Percentiles rank a stretch among this genome's conserved stretches.
phyloP scores from a whole-genome alignment of 2,888 invertebrate genomes.

The Hydroisotoma schaefferi region DNA sequence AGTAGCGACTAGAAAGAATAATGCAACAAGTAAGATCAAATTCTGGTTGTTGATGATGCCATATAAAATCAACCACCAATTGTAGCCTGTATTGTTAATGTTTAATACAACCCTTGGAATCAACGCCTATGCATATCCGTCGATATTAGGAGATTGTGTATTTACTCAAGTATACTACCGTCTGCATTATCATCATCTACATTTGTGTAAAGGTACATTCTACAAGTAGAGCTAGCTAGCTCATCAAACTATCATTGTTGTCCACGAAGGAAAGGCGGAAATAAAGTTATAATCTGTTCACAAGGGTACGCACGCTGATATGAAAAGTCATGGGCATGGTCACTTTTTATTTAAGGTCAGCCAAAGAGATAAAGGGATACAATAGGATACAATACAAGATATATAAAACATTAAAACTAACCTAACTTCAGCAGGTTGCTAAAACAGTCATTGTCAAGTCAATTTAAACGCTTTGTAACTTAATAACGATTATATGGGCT shows the following conservation, averaged over 20 bases:
- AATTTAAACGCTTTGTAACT: slow-evolving; percentile 25
- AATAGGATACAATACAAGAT: no score
- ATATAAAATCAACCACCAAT: background rate
- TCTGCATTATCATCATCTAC: no score
- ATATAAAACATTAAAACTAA: no score
- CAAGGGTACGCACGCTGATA: slow-evolving; percentile 33
- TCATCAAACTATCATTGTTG: slow-evolving; percentile 15
- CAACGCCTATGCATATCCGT: background rate
- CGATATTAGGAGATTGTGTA: background rate
- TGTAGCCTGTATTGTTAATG: no score
- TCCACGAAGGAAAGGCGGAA: slow-evolving; percentile 40
- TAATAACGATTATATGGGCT: no score
- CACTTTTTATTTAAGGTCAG: slow-evolving; percentile 3
- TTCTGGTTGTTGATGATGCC: no score
- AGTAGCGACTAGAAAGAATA: no score
- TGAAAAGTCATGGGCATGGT: slow-evolving; percentile 18
- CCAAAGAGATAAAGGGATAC: no score
- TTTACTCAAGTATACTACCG: background rate
- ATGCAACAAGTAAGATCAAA: no score
- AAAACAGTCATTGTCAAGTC: slow-evolving; percentile 21
- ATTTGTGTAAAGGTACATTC: no score
- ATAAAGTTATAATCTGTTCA: slow-evolving; percentile 42
- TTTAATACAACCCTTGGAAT: no score
- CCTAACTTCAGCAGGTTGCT: slow-evolving; percentile 30
- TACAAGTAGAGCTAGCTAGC: no score